A percentile compares a stretch with the other conserved stretches of the same genome.
Conservation (phyloP, 2,888 invertebrate species). For the Drosophila affinis region DNA sequence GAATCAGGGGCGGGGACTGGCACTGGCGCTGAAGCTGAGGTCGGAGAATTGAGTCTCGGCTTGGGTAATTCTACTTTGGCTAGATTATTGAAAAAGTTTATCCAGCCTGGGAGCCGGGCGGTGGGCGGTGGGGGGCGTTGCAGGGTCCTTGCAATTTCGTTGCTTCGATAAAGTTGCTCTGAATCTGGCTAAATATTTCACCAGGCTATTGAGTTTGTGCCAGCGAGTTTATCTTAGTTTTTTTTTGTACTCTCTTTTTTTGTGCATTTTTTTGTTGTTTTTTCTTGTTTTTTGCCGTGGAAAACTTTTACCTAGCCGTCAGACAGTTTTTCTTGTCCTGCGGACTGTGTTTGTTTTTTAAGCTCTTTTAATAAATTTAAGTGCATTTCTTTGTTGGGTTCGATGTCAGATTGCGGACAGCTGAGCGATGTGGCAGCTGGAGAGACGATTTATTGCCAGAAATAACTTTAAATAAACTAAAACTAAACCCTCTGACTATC, state of each 20-base stretch:
- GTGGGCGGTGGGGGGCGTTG: neutral
- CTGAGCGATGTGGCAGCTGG: slow-evolving; percentile 20
- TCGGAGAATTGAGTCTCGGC: slow-evolving; percentile 56
- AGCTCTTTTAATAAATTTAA: slow-evolving; percentile 70
- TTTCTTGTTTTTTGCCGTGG: slow-evolving; percentile 39
- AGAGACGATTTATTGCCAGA: slow-evolving; percentile 3
- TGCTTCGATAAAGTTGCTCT: slow-evolving; percentile 65
- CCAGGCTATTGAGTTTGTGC: slow-evolving; percentile 68
- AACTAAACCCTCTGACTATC: slow-evolving; percentile 7
- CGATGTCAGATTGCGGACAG: slow-evolving; percentile 45
- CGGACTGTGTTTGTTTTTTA: slow-evolving; percentile 32
- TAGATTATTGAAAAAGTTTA: slow-evolving; percentile 76
- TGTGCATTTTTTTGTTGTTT: neutral
- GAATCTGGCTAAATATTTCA: slow-evolving; percentile 70
- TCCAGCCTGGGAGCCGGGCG: slow-evolving; percentile 29
- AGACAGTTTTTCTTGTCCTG: slow-evolving; percentile 33
- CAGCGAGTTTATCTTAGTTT: slow-evolving; percentile 64
- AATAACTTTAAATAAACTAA: neutral
- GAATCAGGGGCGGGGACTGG: neutral
- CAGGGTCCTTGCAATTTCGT: slow-evolving; percentile 47
- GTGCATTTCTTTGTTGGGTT: slow-evolving; percentile 57
- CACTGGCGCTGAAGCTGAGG: slow-evolving; percentile 6
- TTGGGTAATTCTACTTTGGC: slow-evolving; percentile 55
- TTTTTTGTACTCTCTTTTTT: slow-evolving; percentile 18
- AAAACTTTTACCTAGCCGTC: slow-evolving; percentile 55